Evolutionary conservation across 2,113 vertebrate genomes (phyloP).

Genomic region (Vireo altiloquus): DNA sequence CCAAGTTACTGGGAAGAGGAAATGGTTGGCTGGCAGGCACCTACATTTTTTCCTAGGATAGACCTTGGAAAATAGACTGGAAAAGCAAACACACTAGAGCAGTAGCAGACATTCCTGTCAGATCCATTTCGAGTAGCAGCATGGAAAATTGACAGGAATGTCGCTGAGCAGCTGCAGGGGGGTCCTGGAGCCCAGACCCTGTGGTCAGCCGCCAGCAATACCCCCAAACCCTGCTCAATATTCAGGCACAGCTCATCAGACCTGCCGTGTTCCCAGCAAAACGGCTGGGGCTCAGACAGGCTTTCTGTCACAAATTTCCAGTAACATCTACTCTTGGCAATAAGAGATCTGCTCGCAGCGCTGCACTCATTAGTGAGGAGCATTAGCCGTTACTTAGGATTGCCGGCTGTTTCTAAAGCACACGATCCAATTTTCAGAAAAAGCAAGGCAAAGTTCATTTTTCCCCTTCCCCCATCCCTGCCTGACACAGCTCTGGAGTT

Average conservation of each 20-base stretch:
- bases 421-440: neutral
- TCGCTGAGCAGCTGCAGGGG: slow-evolving; percentile 16
- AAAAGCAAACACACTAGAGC: slow-evolving; percentile 19
- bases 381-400: neutral
- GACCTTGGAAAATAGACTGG: slow-evolving; percentile 11
- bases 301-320: slow-evolving; percentile 4
- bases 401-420: neutral
- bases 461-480: neutral
- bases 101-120: slow-evolving; percentile 30
- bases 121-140: slow-evolving; percentile 4
- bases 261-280: neutral
- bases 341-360: neutral
- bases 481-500: neutral
- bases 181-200: neutral
- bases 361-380: neutral
- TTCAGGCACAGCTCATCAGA: slow-evolving; percentile 1
- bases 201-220: neutral
- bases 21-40: neutral
- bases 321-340: neutral
- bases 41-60: slow-evolving; percentile 22
- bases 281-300: neutral
- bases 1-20: neutral
- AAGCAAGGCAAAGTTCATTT: slow-evolving; percentile 32
- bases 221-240: neutral
- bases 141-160: slow-evolving; percentile 43